Base-by-base conservation (phyloP, 1,140 invertebrate genomes). In the Drosophila rufa region DNA sequence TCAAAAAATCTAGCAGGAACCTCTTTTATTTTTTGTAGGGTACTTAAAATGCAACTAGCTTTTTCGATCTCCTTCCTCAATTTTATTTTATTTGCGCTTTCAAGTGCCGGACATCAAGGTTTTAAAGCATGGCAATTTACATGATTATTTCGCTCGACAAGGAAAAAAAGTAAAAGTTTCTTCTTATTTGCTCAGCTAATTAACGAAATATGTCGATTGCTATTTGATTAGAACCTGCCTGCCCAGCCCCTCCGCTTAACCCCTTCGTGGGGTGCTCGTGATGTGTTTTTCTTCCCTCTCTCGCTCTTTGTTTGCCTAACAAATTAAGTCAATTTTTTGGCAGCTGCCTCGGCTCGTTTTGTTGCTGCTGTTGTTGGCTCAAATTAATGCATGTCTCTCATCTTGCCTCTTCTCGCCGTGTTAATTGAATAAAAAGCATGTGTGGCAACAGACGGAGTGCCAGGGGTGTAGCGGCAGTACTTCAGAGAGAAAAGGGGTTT, bases 341-440 rank as follows among this genome's bases (percentile, higher is more conserved):
- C 77, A 84, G 73, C 77, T 80, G 78, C 61, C 55, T 38, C 50
- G 36, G 56, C 67, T 36, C 61, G 65, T 64, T 71, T 11, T 73
- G 42, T 47, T 71, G 55, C 46, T 51, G 15, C 50, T 62, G 75
- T 73, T 82, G 80, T 84, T 84, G 71, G 62, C 64, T 68, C 68
- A 78, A 80, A 83, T 83, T 71, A 76, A 70, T 78, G 82, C 82
- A 79, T 66, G 64, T 58, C 68, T 46, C 82, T 73, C 51, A 25
- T 55, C n/a, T 57, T 12, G 55, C 58, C 58, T 64, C 77, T 51
- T 47, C 61, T 61, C 57, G 55, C 38, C 53, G 82, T 82, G 82
- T 82, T 86, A 86, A 86, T 86, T 86, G 82, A 86, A 86, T 86
- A 76, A 82, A 79, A 86, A 86, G 57, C 82, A 74, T 59, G 73